Percentiles rank a stretch among this genome's conserved stretches.
Evolutionary conservation across 2,888 invertebrate species (phyloP).

Genomic region (Drosophila trichaetosa): DNA sequence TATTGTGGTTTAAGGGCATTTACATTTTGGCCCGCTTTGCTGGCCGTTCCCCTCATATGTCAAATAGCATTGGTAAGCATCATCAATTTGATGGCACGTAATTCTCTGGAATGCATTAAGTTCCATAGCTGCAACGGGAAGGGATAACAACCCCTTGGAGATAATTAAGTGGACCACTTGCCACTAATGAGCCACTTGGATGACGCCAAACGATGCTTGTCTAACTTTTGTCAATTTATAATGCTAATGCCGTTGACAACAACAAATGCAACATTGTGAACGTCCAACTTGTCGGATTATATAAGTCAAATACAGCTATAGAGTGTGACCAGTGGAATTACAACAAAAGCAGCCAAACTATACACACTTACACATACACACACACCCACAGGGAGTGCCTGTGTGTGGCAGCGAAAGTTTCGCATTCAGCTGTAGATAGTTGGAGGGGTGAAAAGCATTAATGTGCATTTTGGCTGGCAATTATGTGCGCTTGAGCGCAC

Average conservation of each 20-base stretch:
- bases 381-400: neutral
- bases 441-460: constrained; percentile 41
- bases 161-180: constrained; percentile 61
- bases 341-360: constrained; percentile 54
- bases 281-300: constrained; percentile 51
- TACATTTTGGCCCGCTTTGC: neutral
- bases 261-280: constrained; percentile 32
- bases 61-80: neutral
- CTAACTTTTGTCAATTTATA: constrained; percentile 63
- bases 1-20: neutral
- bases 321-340: constrained; percentile 51
- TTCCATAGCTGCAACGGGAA: neutral
- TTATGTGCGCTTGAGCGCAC: constrained; percentile 59
- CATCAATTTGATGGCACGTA: neutral
- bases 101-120: constrained; percentile 5
- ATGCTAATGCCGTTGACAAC: constrained; percentile 60
- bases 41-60: neutral
- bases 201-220: constrained; percentile 33
- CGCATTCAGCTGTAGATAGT: neutral
- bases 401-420: neutral
- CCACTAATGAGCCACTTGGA: constrained; percentile 49
- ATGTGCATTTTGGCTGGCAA: constrained; percentile 63
- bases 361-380: neutral
- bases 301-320: constrained; percentile 47
- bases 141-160: constrained; percentile 38